Evolutionary conservation across 2,888 invertebrate genomes (phyloP).

Genomic region (Dicyrtoma fusca): DNA sequence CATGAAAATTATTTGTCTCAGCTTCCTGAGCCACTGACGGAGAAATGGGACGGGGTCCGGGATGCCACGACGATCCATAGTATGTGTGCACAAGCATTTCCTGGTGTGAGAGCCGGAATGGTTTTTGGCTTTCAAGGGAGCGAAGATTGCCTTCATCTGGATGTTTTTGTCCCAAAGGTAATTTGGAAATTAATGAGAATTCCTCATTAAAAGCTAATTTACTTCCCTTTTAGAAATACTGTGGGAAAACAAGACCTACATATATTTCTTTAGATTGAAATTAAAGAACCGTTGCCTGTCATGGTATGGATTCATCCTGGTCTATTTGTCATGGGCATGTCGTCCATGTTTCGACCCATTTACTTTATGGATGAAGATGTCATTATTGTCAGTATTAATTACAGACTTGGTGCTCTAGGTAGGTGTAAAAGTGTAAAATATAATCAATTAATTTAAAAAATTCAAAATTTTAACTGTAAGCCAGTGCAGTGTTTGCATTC

Average conservation of each 20-base stretch:
- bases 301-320: background rate
- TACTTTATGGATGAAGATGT: constrained; percentile 8
- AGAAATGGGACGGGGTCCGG: background rate
- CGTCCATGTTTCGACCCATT: background rate
- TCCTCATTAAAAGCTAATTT: too few relatives aligned
- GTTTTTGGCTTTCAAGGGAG: constrained; percentile 2
- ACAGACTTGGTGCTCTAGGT: constrained; percentile 1
- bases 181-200: too few relatives aligned
- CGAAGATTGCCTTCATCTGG: constrained; percentile 8
- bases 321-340: background rate
- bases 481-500: too few relatives aligned
- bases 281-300: background rate
- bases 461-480: too few relatives aligned
- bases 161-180: constrained; percentile 5
- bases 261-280: background rate
- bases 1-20: too few relatives aligned
- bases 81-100: constrained; percentile 5
- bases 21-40: background rate
- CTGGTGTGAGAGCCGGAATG: background rate
- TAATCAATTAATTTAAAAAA: too few relatives aligned
- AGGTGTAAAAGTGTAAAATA: too few relatives aligned
- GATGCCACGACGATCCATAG: background rate
- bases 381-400: constrained; percentile 1
- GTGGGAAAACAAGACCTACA: too few relatives aligned
- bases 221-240: too few relatives aligned